Base-by-base conservation (phyloP, 2,797 vertebrate genomes). In the Pangasius krempfi region DNA sequence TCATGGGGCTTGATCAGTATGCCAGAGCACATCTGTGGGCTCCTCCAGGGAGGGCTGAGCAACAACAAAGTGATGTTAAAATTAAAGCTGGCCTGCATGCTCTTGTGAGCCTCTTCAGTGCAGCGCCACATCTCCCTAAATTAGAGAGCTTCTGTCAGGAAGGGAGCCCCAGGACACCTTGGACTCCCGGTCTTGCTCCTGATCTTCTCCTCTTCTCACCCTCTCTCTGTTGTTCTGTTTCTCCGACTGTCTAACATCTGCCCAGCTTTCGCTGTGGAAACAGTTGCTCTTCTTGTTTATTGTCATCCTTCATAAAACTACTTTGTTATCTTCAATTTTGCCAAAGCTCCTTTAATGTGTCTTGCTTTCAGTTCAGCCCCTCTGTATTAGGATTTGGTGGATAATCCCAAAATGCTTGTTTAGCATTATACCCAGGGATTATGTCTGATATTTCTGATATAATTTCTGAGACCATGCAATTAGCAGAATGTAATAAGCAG, bases 41-140 rank as follows among this genome's bases (percentile, higher is more conserved):
- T 90, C 91, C 91, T 91, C 91, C 90, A 86, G 90, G 92, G 90
- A 81, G 86, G 88, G 79, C 86, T 62, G 4, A 90, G 90, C 89
- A 93, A 93, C 93, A 94, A 93, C 93, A 94, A 95, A 94, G 93
- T 92, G 88, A 89, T 93, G 92, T 89, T 93, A 91, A 92, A 93
- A 94, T 95, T 93, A 92, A 93, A 94, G 91, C 92, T 86, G 54
- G 91, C 90, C 84, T 87, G 87, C 86, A 92, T 85, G 92, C 58
- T 84, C 88, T 90, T 93, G 90, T 92, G 90, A 93, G 93, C 90
- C 92, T 91, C 89, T 47, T 87, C 86, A 85, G 66, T 88, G 27
- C 40, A 76, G 88, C 88, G 72, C 90, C 90, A 89, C 90, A 91
- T 93, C 92, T 92, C 91, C 88, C 81, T 91, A 89, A 93, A 93